Percentiles rank a stretch among this genome's conserved stretches.
Evolutionary conservation across 2,888 invertebrate species (phyloP).

Genomic region (Slavum lentiscoides): DNA sequence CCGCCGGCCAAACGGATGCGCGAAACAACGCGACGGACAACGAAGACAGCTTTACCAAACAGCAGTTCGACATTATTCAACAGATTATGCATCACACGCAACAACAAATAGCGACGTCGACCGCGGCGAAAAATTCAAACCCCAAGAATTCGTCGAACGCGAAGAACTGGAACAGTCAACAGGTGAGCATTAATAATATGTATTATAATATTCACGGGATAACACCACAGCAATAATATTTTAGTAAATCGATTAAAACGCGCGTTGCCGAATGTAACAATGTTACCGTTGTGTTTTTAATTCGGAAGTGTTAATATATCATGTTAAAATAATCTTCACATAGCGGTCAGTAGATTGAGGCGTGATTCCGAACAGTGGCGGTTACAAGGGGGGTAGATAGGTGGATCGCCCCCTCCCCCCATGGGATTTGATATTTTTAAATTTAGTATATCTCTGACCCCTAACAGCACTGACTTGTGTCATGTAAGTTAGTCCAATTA

Average conservation of each 20-base stretch:
- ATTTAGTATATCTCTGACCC: too few relatives aligned
- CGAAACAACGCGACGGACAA: conserved; percentile 56
- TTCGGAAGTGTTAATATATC: too few relatives aligned
- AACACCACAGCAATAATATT: not conserved
- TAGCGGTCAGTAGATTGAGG: too few relatives aligned
- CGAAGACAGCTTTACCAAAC: conserved; percentile 72
- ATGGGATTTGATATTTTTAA: too few relatives aligned
- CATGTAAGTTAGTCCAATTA: too few relatives aligned
- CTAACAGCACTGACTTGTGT: too few relatives aligned
- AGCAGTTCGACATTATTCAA: conserved; percentile 75
- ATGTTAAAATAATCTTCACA: too few relatives aligned
- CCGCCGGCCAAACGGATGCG: conserved; percentile 12
- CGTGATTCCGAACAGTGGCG: too few relatives aligned
- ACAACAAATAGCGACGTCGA: conserved; percentile 63
- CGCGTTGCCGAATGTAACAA: too few relatives aligned
- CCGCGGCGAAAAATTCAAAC: conserved; percentile 5
- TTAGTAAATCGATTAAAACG: not conserved
- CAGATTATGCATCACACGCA: conserved; percentile 78
- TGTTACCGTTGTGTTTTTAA: too few relatives aligned
- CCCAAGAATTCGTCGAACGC: conserved; percentile 10
- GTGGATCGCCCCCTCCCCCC: too few relatives aligned
- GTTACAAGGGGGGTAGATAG: too few relatives aligned
- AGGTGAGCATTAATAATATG: conserved; percentile 3
- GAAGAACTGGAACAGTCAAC: conserved; percentile 42
- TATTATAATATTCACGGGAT: not conserved